These are phyloP conservation scores for Lepidocyrtinus sp. DNA, from an alignment of 2,888 invertebrate genomes.

Conservation along the genomic window DNA sequence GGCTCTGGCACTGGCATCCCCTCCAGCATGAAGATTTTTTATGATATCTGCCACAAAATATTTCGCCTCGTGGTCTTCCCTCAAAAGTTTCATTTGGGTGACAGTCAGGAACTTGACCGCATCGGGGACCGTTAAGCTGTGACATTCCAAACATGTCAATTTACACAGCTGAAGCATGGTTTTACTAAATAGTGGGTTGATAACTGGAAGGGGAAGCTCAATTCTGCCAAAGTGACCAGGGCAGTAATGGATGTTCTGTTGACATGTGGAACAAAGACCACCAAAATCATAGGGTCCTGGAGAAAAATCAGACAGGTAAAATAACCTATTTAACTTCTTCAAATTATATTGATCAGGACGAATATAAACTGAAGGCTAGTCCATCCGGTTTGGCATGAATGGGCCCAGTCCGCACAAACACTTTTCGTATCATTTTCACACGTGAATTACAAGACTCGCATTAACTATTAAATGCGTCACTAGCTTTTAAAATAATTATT, in stretches of 20 bases:
- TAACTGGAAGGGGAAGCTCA: constrained; percentile 87
- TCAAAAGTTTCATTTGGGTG: constrained; percentile 81
- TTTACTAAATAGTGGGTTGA: constrained; percentile 91
- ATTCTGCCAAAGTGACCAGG: constrained; percentile 97
- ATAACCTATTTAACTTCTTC: background rate
- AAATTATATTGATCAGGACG: constrained; percentile 70
- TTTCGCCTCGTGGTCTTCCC: constrained; percentile 81
- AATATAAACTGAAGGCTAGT: constrained; percentile 80
- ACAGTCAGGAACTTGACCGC: constrained; percentile 76
- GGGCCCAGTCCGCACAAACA: constrained; percentile 56
- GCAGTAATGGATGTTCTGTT: constrained; percentile 79
- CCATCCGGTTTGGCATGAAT: constrained; percentile 59
- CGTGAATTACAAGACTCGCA: too few relatives aligned
- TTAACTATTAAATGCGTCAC: too few relatives aligned
- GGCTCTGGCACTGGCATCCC: background rate
- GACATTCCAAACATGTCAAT: constrained; percentile 82
- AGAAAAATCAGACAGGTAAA: constrained; percentile 38
- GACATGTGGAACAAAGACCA: constrained; percentile 88
- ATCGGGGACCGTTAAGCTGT: constrained; percentile 78
- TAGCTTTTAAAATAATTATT: too few relatives aligned
- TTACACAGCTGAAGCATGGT: constrained; percentile 80
- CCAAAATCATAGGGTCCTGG: constrained; percentile 77
- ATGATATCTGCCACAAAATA: constrained; percentile 71
- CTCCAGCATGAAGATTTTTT: constrained; percentile 22
- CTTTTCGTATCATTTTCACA: constrained; percentile 57